Base-by-base conservation (phyloP, 2,113 vertebrate genomes). In the Micronycteris hirsuta region DNA sequence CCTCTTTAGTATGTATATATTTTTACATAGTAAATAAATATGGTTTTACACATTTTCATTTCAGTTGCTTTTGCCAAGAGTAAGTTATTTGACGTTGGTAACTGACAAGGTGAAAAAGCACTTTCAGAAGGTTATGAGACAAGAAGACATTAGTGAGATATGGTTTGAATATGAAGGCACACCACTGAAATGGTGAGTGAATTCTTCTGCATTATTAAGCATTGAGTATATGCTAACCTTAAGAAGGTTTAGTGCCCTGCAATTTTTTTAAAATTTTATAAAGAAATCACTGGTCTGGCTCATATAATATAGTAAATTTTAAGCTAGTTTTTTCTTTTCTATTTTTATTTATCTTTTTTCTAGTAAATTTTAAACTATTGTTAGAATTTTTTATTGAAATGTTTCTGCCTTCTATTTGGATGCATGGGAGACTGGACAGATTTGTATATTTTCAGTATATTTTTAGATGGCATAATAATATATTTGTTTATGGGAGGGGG, bases 81-180 rank as follows among this genome's bases (percentile, higher is more conserved):
- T 99, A 98, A 99, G 99, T 98, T 99, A 99, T 98, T 98, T 99
- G 98, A 99, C 99, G 3, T 97, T 99, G 97, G 99, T 99, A 74
- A 99, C 99, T 81, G 99, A 99, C 98, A 99, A 99, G 98, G 99
- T 99, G 97, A 99, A 99, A 98, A 99, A 99, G 95, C 99, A 99
- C 97, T 99, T 99, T 98, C 99, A 99, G 97, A 99, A 99, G 98
- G 99, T 99, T 95, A 99, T 99, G 99, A 99, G 98, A 97, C 98
- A 99, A 74, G 99, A 99, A 83, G 99, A 99, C 77, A 98, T 99
- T 94, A 99, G 98, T 98, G 99, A 99, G 98, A 99, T 99, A 98
- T 99, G 99, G 99, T 99, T 99, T 95, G 99, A 99, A 97, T 99
- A 99, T 14, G 99, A 99, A 99, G 99, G 99, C 78, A 99, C 99